phyloP scores from a whole-genome alignment of 1,140 invertebrate genomes.

The Halictus rubicundus region DNA sequence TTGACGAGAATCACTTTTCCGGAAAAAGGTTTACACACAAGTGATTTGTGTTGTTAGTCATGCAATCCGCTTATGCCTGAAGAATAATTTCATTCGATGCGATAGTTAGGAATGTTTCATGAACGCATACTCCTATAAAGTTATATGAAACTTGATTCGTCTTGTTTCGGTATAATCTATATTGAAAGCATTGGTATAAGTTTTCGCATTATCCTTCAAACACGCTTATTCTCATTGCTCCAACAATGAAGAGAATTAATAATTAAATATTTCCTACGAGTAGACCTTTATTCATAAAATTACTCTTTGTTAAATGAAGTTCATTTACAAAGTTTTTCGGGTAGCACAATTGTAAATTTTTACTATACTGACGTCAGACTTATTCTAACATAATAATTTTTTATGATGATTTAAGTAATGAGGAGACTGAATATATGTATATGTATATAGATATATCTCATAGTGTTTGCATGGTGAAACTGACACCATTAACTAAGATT shows the following conservation, averaged over 20 bases:
- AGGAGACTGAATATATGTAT: conserved; percentile 17
- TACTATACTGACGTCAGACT: conserved; percentile 43
- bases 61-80: not conserved
- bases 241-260: not conserved
- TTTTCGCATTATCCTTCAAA: conserved; percentile 20
- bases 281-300: conserved; percentile 66
- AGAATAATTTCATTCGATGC: not conserved
- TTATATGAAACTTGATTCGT: not conserved
- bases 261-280: conserved; percentile 29
- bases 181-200: conserved; percentile 8
- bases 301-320: conserved; percentile 51
- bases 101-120: not conserved
- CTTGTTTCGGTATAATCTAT: conserved; percentile 1
- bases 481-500: conserved; percentile 8
- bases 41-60: not conserved
- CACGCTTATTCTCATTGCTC: not conserved
- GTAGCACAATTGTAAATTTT: conserved; percentile 37
- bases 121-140: not conserved
- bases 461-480: conserved; percentile 11
- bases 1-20: too few relatives aligned
- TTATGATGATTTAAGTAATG: conserved; percentile 43
- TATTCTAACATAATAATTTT: conserved; percentile 59
- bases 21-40: not conserved
- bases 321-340: conserved; percentile 55
- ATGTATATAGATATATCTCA: conserved; percentile 1